Evolutionary conservation across 2,113 vertebrate genomes (phyloP).

Genomic region (Atherinomorus stipes): DNA sequence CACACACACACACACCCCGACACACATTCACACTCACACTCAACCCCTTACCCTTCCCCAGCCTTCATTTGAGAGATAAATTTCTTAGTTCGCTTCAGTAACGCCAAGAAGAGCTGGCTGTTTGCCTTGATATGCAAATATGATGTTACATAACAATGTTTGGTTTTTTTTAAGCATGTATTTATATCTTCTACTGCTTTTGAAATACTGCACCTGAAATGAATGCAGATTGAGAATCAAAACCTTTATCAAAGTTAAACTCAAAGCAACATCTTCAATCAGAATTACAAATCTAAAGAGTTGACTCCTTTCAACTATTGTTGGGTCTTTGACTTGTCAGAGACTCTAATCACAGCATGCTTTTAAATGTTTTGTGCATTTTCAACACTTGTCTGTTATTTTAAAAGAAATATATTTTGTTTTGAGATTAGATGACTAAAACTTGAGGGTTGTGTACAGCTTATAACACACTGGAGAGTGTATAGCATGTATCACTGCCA

Average conservation of each 20-base stretch:
- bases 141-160: constrained; percentile 59
- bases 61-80: constrained; percentile 43
- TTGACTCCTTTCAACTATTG: too few relatives aligned
- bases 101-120: constrained; percentile 46
- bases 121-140: constrained; percentile 74
- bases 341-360: too few relatives aligned
- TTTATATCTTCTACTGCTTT: not conserved
- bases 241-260: not conserved
- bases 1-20: constrained; percentile 25
- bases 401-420: too few relatives aligned
- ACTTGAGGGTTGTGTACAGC: too few relatives aligned
- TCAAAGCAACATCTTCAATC: too few relatives aligned
- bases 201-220: not conserved
- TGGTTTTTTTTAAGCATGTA: too few relatives aligned
- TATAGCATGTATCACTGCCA: not conserved
- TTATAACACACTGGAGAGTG: too few relatives aligned
- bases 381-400: too few relatives aligned
- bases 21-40: constrained; percentile 32
- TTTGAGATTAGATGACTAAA: too few relatives aligned
- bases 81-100: constrained; percentile 64
- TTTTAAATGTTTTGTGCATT: too few relatives aligned
- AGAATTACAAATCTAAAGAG: too few relatives aligned
- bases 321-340: too few relatives aligned
- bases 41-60: constrained; percentile 57
- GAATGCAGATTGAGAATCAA: not conserved